These are phyloP conservation scores for Megalops cyprinoides DNA, from an alignment of 2,797 vertebrate genomes.

Conservation along the genomic window DNA sequence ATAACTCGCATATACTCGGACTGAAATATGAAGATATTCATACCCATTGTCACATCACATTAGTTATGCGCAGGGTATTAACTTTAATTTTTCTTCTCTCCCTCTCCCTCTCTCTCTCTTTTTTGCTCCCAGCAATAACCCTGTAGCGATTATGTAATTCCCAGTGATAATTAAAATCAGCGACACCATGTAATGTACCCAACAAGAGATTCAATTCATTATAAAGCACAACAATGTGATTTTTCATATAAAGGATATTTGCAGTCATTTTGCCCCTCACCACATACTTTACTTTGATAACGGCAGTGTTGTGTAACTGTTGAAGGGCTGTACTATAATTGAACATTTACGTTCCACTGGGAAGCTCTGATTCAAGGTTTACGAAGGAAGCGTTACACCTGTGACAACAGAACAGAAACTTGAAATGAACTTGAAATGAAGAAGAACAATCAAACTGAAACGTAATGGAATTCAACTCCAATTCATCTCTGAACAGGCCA, in stretches of 20 bases:
- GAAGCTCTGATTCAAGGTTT: not conserved
- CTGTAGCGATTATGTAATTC: slow-evolving; percentile 15
- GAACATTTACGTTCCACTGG: not conserved
- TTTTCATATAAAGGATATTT: not conserved
- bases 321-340: not conserved
- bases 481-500: not conserved
- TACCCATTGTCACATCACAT: not conserved
- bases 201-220: not conserved
- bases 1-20: not conserved
- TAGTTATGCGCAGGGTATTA: not conserved
- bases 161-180: slow-evolving; percentile 14
- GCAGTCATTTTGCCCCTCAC: not conserved
- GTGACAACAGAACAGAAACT: not conserved
- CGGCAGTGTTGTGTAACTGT: not conserved
- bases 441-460: not conserved
- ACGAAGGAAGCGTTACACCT: not conserved
- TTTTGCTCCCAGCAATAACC: slow-evolving; percentile 19
- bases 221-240: not conserved
- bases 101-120: too few species aligned
- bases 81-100: not conserved
- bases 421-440: not conserved
- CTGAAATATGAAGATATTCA: slow-evolving; percentile 9
- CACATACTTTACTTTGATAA: not conserved
- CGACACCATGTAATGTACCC: not conserved
- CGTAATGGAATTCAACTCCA: too few species aligned